Evolutionary conservation across 1,140 invertebrate species (phyloP).

Genomic region (Drosophila oshimai): DNA sequence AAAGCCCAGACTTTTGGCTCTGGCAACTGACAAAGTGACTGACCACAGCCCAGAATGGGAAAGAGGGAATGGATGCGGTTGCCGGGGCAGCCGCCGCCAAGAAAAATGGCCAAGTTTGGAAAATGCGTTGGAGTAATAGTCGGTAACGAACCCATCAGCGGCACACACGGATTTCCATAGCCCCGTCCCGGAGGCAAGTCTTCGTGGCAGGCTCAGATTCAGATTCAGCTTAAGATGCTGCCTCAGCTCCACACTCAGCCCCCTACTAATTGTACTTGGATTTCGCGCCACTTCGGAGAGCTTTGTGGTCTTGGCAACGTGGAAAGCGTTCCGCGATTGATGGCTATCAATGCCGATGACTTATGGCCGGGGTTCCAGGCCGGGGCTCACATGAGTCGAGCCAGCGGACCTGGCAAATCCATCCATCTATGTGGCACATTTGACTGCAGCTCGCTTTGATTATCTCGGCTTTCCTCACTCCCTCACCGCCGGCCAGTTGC

Average conservation of each 20-base stretch:
- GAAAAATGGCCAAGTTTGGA: constrained; percentile 76
- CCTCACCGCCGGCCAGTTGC: constrained; percentile 29
- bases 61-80: constrained; percentile 28
- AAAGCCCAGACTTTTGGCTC: constrained; percentile 27
- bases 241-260: constrained; percentile 28
- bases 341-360: constrained; percentile 80
- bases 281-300: constrained; percentile 57
- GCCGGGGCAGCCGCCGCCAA: constrained; percentile 63
- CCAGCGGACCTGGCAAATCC: constrained; percentile 37
- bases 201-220: too few relatives aligned
- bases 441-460: constrained; percentile 46
- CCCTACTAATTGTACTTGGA: constrained; percentile 74
- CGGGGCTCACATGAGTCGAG: constrained; percentile 2
- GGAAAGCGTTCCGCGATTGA: constrained; percentile 71
- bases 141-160: constrained; percentile 35
- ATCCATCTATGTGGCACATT: constrained; percentile 72
- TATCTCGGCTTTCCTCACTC: constrained; percentile 14
- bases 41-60: constrained; percentile 38
- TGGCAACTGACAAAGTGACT: constrained; percentile 63
- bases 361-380: constrained; percentile 51
- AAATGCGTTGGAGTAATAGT: constrained; percentile 78
- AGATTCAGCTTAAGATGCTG: constrained; percentile 32
- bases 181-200: constrained; percentile 31
- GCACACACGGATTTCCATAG: constrained; percentile 58
- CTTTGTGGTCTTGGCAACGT: constrained; percentile 47